Base-by-base conservation (phyloP, 2,797 vertebrate species). In the Sebastes steindachneri region DNA sequence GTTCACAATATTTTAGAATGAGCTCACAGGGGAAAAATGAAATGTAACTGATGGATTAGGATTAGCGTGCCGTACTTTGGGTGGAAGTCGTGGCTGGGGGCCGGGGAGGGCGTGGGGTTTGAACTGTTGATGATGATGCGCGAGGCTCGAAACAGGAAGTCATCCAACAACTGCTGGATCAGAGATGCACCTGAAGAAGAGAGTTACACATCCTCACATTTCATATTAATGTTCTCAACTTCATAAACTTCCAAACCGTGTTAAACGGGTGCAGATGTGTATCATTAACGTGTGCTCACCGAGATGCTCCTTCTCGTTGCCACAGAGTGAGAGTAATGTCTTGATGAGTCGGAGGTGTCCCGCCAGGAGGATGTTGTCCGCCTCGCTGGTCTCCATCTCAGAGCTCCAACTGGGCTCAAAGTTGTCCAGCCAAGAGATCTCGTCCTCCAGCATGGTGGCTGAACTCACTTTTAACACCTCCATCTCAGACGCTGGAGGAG, bases 71-170 rank as follows among this genome's bases (percentile, higher is more conserved):
- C 93, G 87, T 96, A 99, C 99, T 99, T 99, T 86, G 99, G 99
- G 90, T 99, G 97, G 91, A 99, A 99, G 91, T 99, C 98, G 68
- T 99, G 98, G 90, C 96, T 98, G 80, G 97, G 96, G 51, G 98
- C 96, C 41, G 96, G 96, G 53, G 96, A 97, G 83, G 97, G 96
- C 48, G 97, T 96, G 26, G 97, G 96, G 88, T 97, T 99, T 90
- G 98, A 97, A 91, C 97, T 99, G 85, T 98, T 99, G 93, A 99
- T 96, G 89, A 99, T 99, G 86, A 99, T 99, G 88, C 98, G 97
- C 10, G 99, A 99, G n/a, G 99, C 99, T 90, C 98, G 96, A 95
- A 99, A 99, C 83, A 99, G 96, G 94, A 99, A 99, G 94, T 99
- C 98, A 92, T 99, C 99, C 92, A 99, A 89, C 82, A 99, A 90